Conservation (phyloP, 2,113 vertebrate genomes). For the Chaenogobius annularis region DNA sequence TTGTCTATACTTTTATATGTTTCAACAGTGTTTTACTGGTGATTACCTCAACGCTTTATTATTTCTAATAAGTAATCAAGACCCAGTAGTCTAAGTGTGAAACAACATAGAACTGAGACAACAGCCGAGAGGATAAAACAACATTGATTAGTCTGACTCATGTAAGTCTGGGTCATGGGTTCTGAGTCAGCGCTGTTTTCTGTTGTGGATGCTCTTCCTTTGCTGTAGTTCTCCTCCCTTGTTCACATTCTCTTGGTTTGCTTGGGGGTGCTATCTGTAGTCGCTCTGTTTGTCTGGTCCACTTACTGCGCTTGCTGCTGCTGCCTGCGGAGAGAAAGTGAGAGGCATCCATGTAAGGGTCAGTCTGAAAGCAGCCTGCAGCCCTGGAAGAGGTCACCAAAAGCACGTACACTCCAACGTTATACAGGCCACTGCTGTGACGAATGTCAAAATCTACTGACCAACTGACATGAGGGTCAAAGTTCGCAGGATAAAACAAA, state of each 20-base stretch:
- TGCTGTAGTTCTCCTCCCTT: neutral
- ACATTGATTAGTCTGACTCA: slow-evolving; percentile 60
- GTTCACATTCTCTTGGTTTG: slow-evolving; percentile 11
- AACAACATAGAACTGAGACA: slow-evolving; percentile 37
- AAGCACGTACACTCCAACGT: slow-evolving; percentile 8
- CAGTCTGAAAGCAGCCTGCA: slow-evolving; percentile 53
- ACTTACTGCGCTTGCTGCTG: slow-evolving; percentile 56
- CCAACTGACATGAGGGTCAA: slow-evolving; percentile 21
- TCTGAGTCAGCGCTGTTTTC: slow-evolving; percentile 54
- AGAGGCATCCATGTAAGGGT: slow-evolving; percentile 46
- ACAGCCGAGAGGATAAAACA: slow-evolving; percentile 42
- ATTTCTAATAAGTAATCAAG: neutral
- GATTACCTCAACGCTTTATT: neutral
- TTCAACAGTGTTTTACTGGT: no score
- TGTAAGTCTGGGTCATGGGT: slow-evolving; percentile 62
- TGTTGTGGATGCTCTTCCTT: slow-evolving; percentile 4
- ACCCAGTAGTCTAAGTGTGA: slow-evolving; percentile 9
- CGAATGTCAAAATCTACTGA: slow-evolving; percentile 32
- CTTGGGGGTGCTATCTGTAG: slow-evolving; percentile 42
- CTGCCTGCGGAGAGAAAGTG: slow-evolving; percentile 57
- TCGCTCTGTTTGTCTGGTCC: slow-evolving; percentile 60
- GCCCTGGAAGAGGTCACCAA: slow-evolving; percentile 42
- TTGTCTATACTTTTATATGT: no score
- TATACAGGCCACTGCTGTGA: slow-evolving; percentile 34
- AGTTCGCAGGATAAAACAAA: slow-evolving; percentile 22